Percentiles rank a stretch among this genome's conserved stretches.
These are phyloP conservation scores for Lutjanus campechanus DNA, from an alignment of 2,797 vertebrate genomes.

Conservation along the genomic window DNA sequence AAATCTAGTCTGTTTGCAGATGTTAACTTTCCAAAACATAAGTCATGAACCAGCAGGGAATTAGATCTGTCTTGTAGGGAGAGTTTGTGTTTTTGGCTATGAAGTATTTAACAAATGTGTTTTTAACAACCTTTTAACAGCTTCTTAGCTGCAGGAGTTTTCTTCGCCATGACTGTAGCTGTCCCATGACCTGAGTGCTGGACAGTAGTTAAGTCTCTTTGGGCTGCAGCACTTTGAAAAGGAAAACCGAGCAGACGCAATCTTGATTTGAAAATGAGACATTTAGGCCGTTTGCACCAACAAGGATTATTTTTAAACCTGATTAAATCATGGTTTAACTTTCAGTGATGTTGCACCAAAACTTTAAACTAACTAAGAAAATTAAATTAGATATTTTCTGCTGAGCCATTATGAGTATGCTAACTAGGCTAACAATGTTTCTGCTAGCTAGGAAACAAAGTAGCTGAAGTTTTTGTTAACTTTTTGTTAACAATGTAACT, in stretches of 20 bases:
- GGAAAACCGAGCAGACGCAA: background rate
- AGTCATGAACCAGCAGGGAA: slow-evolving; percentile 64
- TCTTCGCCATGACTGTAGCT: slow-evolving; percentile 15
- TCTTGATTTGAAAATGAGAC: slow-evolving; percentile 4
- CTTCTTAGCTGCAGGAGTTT: slow-evolving; percentile 46
- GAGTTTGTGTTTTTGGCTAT: slow-evolving; percentile 58
- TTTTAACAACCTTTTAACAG: slow-evolving; percentile 65
- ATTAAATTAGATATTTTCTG: no score
- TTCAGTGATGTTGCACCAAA: no score
- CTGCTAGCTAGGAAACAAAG: no score
- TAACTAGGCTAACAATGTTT: no score
- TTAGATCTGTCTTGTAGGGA: slow-evolving; percentile 48
- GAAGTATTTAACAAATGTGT: slow-evolving; percentile 59
- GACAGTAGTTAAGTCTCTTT: slow-evolving; percentile 53
- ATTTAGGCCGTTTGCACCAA: no score
- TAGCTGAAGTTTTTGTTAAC: no score
- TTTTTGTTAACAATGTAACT: background rate
- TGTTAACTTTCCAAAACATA: slow-evolving; percentile 69
- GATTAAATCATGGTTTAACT: no score
- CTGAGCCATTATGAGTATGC: no score
- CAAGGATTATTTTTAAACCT: no score
- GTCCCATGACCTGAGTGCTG: slow-evolving; percentile 30
- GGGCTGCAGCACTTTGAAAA: slow-evolving; percentile 3
- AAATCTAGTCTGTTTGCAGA: slow-evolving; percentile 71
- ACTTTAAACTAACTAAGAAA: no score